phyloP scores from a whole-genome alignment of 2,113 vertebrate species.

The Falcunculus frontatus region DNA sequence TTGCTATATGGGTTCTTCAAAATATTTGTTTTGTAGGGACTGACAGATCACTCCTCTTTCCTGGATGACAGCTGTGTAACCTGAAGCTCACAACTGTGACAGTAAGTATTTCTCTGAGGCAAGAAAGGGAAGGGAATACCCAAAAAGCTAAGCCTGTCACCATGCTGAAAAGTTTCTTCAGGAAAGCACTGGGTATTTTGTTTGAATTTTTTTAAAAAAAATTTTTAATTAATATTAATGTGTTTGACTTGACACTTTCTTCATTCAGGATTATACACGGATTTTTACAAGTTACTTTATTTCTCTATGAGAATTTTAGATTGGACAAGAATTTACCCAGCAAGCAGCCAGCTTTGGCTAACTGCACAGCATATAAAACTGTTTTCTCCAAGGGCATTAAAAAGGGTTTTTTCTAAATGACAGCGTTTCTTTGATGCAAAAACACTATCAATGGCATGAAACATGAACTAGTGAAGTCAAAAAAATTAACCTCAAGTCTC shows the following conservation, averaged over 20 bases:
- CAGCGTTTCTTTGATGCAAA: not conserved
- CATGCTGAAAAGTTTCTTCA: not conserved
- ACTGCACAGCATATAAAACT: not conserved
- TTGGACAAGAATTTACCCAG: not conserved
- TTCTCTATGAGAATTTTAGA: not conserved
- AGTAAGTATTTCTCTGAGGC: not conserved
- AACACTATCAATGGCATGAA: not conserved
- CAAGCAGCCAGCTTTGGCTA: not conserved
- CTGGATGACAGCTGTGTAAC: not conserved
- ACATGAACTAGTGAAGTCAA: not conserved
- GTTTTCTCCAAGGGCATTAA: not conserved
- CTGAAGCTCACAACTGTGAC: not conserved
- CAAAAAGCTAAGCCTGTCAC: not conserved
- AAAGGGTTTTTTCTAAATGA: not conserved
- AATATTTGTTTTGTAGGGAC: not conserved
- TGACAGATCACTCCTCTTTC: not conserved
- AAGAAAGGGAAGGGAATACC: not conserved
- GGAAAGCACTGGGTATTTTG: not conserved
- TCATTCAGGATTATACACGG: not conserved
- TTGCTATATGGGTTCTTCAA: not conserved
- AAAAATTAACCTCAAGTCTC: not conserved
- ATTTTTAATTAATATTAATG: not conserved
- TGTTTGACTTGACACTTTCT: not conserved
- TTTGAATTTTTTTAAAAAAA: accelerated
- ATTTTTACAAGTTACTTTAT: not conserved